Conservation (phyloP, 2,113 vertebrate genomes). For the Sterrhoptilus dennistouni region DNA sequence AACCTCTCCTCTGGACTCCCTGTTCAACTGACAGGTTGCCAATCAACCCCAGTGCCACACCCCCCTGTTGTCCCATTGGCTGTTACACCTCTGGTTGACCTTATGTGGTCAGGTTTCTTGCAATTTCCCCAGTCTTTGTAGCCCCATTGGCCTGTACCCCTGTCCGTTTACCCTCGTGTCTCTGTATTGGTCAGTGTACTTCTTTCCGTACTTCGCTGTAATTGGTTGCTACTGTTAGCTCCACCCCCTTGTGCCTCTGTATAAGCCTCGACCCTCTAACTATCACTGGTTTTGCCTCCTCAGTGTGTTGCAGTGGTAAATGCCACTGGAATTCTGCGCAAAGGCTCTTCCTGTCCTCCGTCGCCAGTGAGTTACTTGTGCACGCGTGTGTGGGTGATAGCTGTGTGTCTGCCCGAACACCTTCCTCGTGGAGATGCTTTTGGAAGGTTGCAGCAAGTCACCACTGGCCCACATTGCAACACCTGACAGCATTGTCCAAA, state of each 20-base stretch:
- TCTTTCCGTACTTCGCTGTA: background rate
- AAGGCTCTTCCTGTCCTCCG: background rate
- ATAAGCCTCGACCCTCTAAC: background rate
- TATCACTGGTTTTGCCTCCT: background rate
- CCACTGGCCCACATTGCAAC: too few species aligned
- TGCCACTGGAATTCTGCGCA: background rate
- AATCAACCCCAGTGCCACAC: background rate
- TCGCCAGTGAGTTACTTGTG: background rate
- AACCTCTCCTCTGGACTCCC: background rate
- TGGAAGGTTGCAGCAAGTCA: background rate
- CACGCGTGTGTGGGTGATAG: background rate
- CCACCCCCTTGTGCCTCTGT: background rate
- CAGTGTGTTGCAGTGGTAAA: fast-evolving
- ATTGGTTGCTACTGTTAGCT: background rate
- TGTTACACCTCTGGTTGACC: background rate
- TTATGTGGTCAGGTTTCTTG: background rate
- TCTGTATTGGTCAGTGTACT: background rate
- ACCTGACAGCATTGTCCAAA: background rate
- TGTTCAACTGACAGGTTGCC: background rate
- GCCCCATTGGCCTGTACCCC: background rate
- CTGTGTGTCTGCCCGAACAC: background rate
- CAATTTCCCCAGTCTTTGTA: background rate
- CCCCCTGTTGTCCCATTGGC: too few species aligned
- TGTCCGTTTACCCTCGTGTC: background rate
- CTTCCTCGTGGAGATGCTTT: background rate